These are phyloP conservation scores for Thecophora atra DNA, from an alignment of 2,888 invertebrate species.

Conservation along the genomic window DNA sequence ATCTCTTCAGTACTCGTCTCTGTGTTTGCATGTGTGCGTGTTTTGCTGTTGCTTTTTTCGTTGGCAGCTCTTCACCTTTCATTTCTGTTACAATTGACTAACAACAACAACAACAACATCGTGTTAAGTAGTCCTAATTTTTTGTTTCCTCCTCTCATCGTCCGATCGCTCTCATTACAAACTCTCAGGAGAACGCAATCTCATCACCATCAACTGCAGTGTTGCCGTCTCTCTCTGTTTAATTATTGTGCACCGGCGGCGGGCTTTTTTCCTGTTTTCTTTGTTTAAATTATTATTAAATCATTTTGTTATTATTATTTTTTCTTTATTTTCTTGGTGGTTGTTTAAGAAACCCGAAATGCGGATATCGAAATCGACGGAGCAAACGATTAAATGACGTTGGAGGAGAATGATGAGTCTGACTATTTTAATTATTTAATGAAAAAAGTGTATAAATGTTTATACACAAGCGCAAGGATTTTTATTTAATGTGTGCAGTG, in stretches of 20 bases:
- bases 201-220: background rate
- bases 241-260: conserved; percentile 43
- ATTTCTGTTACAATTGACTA: background rate
- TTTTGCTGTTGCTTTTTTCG: background rate
- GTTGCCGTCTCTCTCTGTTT: conserved; percentile 23
- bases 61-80: conserved; percentile 22
- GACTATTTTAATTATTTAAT: conserved; percentile 43
- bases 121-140: conserved; percentile 8
- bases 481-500: background rate
- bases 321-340: background rate
- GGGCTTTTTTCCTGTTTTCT: conserved; percentile 39
- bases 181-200: background rate
- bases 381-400: conserved; percentile 4
- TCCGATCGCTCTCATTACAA: conserved; percentile 8
- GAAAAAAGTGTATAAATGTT: background rate
- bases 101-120: background rate
- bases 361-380: conserved; percentile 40
- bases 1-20: no score
- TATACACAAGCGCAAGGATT: no score
- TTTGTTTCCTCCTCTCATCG: conserved; percentile 17
- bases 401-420: conserved; percentile 53
- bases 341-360: conserved; percentile 37
- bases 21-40: background rate
- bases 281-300: conserved; percentile 13
- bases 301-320: conserved; percentile 22